Evolutionary conservation across 2,113 vertebrate genomes (phyloP), one percentile per base, ranked within the genome.

Genomic region (Procavia capensis): DNA sequence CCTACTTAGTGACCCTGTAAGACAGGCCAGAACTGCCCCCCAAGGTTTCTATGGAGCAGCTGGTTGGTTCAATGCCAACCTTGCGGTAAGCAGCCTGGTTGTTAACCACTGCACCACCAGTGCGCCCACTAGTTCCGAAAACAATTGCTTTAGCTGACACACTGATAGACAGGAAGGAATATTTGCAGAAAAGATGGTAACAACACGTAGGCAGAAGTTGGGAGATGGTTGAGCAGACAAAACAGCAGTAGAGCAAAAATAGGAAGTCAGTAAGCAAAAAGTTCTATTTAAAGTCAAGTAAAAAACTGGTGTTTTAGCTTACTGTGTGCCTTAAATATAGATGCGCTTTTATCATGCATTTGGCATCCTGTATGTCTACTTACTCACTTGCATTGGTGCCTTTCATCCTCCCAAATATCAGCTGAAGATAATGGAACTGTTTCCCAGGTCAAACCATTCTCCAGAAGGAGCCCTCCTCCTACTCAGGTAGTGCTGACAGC

Each of bases 321-420:
- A 82, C 19, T 39, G 3, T 68, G 31, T 82, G 19, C 10, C 50
- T 79, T 70, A 72, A 76, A 70, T 45, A 59, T 5, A 89, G 39
- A 27, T 34, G 20, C 10, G 5, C 64, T 57, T 45, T 68, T 76
- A 80, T 43, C 66, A 74, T 10, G 63, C 27, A 66, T 1, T 7
- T 59, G 36, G 19, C 57, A 87, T 43, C 57, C 57, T 66, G 17
- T 19, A 78, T 29, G 59, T 19, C 36, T 63, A 90, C 57, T 68
- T 75, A 89, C 34, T 72, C 68, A 80, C 39, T 68, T 83, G 47
- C 90, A 39, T 17, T 66, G 4, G 2, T 45, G 61, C 29, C 11
- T 75, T 96, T 87, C 9, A 57, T 90, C 74, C 88, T 82, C 61
- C 80, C 90, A 93, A 82, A 57, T 79, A 93, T 72, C 19, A 85